Conservation (phyloP, 1,140 invertebrate genomes). For the Trichonephila clavipes region DNA sequence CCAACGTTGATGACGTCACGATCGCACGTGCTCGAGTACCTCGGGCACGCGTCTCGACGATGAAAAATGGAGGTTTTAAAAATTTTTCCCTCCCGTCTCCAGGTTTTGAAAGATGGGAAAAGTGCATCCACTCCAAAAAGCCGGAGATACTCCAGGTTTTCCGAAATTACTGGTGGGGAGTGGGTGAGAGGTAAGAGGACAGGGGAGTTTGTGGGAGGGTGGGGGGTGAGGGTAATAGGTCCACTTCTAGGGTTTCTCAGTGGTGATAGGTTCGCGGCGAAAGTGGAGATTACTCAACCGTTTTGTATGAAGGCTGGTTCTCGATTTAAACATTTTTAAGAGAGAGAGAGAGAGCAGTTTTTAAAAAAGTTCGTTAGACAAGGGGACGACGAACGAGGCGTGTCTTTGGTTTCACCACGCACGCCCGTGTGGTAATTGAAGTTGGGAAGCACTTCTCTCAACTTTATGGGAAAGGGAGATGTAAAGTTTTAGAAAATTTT, state of each 20-base stretch:
- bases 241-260: not conserved
- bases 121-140: slow-evolving; percentile 57
- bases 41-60: not conserved
- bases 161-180: slow-evolving; percentile 12
- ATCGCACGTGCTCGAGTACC: slow-evolving; percentile 65
- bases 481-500: not conserved
- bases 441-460: not conserved
- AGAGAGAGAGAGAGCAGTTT: not conserved
- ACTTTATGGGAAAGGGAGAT: not conserved
- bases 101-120: slow-evolving; percentile 60
- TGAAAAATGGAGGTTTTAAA: slow-evolving; percentile 67
- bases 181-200: not conserved
- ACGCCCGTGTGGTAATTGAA: not conserved
- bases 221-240: not conserved
- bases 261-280: not conserved
- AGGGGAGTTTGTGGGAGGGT: not conserved
- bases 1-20: slow-evolving; percentile 54
- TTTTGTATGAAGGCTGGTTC: not conserved
- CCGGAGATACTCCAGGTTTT: slow-evolving; percentile 7
- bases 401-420: not conserved
- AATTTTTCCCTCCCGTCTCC: slow-evolving; percentile 27
- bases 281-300: slow-evolving; percentile 52
- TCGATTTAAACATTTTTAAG: not conserved
- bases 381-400: not conserved
- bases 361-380: slow-evolving; percentile 27